Evolutionary conservation across 2,113 vertebrate genomes (phyloP).

Genomic region (Poecilia latipinna): DNA sequence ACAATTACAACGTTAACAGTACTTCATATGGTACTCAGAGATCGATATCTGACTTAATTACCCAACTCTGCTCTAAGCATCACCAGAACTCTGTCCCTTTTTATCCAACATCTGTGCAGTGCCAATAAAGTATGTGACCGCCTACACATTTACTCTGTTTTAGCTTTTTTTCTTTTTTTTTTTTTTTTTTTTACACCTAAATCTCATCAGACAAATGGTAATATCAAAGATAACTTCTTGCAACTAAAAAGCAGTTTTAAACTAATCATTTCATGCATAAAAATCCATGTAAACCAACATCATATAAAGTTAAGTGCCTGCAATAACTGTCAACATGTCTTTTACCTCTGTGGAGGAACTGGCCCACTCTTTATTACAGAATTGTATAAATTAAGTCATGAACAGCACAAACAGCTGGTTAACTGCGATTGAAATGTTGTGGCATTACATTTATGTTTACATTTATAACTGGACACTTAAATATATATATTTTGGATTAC

Average conservation of each 20-base stretch:
- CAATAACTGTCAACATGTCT: not conserved
- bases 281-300: not conserved
- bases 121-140: not conserved
- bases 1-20: not conserved
- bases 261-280: not conserved
- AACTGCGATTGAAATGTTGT: no score
- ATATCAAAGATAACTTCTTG: not conserved
- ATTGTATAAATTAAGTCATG: not conserved
- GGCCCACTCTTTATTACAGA: no score
- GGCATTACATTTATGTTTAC: not conserved
- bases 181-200: not conserved
- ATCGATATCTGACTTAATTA: not conserved
- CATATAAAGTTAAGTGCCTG: not conserved
- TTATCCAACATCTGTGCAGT: not conserved
- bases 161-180: not conserved
- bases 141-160: not conserved
- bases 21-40: not conserved
- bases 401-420: not conserved
- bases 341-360: not conserved
- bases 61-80: not conserved
- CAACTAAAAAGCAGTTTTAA: not conserved
- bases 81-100: not conserved
- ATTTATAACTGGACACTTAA: not conserved
- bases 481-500: no score
- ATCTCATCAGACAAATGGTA: not conserved